Conservation (phyloP, 2,797 vertebrate species). For the Notamacropus eugenii region DNA sequence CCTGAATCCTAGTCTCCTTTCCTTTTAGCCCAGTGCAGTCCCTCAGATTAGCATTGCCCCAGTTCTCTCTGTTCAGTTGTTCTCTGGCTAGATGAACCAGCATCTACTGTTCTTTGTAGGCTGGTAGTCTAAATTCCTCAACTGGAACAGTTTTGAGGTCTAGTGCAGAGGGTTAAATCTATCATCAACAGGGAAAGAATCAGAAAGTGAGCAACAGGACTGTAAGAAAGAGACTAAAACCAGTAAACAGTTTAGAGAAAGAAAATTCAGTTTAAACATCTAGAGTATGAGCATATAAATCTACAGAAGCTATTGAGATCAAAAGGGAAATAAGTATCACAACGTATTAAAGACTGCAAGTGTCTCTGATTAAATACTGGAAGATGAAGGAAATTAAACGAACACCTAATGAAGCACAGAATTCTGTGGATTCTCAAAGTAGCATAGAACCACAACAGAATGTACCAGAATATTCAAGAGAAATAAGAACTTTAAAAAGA, state of each 20-base stretch:
- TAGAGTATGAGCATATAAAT: background rate
- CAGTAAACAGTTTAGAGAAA: background rate
- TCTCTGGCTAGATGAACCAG: background rate
- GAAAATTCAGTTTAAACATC: background rate
- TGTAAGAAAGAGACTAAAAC: background rate
- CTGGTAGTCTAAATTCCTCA: background rate
- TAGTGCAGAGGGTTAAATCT: background rate
- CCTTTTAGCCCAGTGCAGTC: background rate
- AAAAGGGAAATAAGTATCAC: background rate
- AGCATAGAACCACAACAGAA: background rate
- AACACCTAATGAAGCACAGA: background rate
- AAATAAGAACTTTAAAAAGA: background rate
- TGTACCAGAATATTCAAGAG: background rate
- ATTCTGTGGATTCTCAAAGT: background rate
- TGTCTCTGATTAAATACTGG: background rate
- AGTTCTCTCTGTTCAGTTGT: background rate
- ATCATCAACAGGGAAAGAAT: background rate
- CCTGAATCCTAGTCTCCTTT: background rate
- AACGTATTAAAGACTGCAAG: background rate
- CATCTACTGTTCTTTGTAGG: background rate
- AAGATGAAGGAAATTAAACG: background rate
- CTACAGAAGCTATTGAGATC: background rate
- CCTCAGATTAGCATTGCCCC: background rate
- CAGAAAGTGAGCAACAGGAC: background rate
- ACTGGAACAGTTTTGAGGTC: background rate